Conservation (phyloP, 2,113 vertebrate species). For the Phocoena phocoena region DNA sequence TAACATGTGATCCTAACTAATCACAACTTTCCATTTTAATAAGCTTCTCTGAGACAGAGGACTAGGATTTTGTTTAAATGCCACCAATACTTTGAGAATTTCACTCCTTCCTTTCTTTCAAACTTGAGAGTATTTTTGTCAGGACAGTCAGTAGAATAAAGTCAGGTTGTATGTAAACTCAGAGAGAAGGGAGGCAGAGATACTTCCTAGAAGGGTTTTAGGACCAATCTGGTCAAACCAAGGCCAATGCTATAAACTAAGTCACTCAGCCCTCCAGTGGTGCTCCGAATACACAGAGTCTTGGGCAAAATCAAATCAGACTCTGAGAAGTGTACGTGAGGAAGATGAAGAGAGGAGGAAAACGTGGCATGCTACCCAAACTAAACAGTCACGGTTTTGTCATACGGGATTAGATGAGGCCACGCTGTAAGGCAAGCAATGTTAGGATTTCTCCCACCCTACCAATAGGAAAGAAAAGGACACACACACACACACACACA, state of each 20-base stretch:
- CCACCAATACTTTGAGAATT: neutral
- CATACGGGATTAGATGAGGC: neutral
- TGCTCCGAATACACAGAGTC: neutral
- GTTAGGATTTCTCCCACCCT: neutral
- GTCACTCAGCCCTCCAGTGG: neutral
- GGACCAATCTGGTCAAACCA: conserved; percentile 5
- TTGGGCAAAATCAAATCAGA: neutral
- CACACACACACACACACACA: neutral
- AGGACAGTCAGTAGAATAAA: neutral
- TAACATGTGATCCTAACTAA: neutral
- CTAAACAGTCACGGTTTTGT: neutral
- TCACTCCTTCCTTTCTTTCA: conserved; percentile 7
- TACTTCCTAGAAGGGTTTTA: neutral
- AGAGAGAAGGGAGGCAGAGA: neutral
- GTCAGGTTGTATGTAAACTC: neutral
- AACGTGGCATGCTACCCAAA: neutral
- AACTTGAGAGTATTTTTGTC: neutral
- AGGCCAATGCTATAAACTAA: neutral
- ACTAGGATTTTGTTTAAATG: neutral
- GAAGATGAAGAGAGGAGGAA: neutral
- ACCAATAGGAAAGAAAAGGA: neutral
- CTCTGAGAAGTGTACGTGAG: neutral
- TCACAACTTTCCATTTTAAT: neutral
- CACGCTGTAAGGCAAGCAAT: neutral
- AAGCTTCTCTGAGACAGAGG: neutral